Conservation (phyloP, 2,113 vertebrate species). For the Caracal caracal region DNA sequence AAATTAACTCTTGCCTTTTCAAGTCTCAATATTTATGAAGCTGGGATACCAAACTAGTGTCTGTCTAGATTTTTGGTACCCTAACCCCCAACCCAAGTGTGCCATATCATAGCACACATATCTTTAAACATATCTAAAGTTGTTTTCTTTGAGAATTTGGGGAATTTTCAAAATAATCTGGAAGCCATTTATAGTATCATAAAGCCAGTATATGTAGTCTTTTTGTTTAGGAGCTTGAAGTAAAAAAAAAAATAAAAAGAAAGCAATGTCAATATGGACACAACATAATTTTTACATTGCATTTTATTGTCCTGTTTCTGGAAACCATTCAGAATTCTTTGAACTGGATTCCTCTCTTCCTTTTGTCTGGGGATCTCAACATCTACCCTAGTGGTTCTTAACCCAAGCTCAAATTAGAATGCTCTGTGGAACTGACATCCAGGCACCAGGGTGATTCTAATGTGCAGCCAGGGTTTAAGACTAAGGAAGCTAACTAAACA, state of each 20-base stretch:
- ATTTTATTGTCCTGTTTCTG: constrained; percentile 24
- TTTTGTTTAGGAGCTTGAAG: background rate
- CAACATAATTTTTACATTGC: background rate
- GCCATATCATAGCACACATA: background rate
- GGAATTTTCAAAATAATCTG: constrained; percentile 9
- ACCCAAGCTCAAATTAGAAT: constrained; percentile 4
- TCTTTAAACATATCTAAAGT: background rate
- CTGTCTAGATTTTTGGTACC: constrained; percentile 34
- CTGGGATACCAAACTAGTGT: background rate
- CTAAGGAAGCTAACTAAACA: background rate
- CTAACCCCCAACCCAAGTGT: background rate
- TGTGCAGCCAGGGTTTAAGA: background rate
- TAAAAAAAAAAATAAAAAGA: background rate
- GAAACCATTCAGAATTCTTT: constrained; percentile 1
- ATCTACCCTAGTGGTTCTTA: background rate
- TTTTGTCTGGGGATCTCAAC: background rate
- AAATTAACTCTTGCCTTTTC: constrained; percentile 62
- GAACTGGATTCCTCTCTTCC: background rate
- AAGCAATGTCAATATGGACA: background rate
- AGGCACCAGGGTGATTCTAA: background rate
- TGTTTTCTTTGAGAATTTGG: constrained; percentile 45
- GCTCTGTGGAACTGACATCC: background rate
- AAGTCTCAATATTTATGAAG: constrained; percentile 13
- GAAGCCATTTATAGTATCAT: background rate
- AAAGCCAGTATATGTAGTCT: background rate